phyloP scores from a whole-genome alignment of 2,113 vertebrate genomes.

The Excalfactoria chinensis region DNA sequence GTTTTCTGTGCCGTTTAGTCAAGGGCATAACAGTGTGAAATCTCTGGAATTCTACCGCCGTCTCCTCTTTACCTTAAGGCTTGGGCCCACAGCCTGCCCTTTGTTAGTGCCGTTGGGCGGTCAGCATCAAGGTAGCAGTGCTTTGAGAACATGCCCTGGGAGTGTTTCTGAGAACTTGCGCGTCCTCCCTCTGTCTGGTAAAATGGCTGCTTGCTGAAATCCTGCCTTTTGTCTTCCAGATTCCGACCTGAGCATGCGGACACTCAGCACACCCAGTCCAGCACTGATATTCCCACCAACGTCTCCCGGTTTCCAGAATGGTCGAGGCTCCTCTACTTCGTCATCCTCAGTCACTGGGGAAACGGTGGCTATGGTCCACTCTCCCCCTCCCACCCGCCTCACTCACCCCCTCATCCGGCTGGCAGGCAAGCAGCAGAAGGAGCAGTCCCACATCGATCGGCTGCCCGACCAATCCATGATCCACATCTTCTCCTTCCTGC shows the following conservation, averaged over 20 bases:
- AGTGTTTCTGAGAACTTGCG: not conserved
- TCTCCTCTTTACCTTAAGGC: not conserved
- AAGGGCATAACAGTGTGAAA: not conserved
- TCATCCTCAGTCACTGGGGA: slow-evolving; percentile 90
- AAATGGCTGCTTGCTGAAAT: not conserved
- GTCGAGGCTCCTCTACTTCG: slow-evolving; percentile 87
- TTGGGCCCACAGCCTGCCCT: not conserved
- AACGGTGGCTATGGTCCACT: slow-evolving; percentile 93
- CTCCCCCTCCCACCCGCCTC: slow-evolving; percentile 84
- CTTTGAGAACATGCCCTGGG: not conserved
- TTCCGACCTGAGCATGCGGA: slow-evolving; percentile 93
- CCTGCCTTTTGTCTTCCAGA: slow-evolving; percentile 79
- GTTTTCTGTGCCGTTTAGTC: not conserved
- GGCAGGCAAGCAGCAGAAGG: slow-evolving; percentile 83
- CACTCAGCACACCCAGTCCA: slow-evolving; percentile 93
- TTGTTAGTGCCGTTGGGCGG: not conserved
- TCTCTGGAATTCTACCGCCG: not conserved
- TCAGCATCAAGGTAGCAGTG: not conserved
- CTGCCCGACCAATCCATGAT: slow-evolving; percentile 90
- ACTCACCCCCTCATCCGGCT: slow-evolving; percentile 84
- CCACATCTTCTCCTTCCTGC: slow-evolving; percentile 91
- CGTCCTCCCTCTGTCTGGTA: not conserved
- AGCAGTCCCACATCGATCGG: slow-evolving; percentile 85
- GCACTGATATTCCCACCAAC: slow-evolving; percentile 90
- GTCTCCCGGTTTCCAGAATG: slow-evolving; percentile 88